A percentile compares a stretch with the other conserved stretches of the same genome.
These are phyloP conservation scores for Calameuta idolon DNA, from an alignment of 2,888 invertebrate genomes.

Conservation along the genomic window DNA sequence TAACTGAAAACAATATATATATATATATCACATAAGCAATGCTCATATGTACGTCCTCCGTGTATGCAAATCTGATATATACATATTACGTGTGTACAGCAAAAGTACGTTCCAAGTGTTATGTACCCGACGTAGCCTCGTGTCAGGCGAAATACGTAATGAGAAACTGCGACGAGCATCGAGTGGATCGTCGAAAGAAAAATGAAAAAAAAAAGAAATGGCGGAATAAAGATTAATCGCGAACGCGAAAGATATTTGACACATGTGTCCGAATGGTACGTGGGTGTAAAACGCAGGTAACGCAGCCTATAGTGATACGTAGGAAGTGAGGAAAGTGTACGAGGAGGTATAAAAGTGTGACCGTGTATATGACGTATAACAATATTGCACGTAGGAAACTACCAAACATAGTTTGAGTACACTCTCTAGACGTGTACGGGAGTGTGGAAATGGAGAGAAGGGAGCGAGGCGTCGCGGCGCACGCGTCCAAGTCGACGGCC, in stretches of 20 bases:
- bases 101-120: background rate
- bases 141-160: background rate
- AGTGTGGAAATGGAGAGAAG: background rate
- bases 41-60: background rate
- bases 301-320: background rate
- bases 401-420: too few species aligned
- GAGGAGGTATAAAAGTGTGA: background rate
- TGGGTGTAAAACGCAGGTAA: background rate
- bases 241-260: background rate
- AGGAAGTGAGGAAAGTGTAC: background rate
- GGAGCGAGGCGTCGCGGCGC: background rate
- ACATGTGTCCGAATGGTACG: background rate
- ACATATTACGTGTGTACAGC: too few species aligned
- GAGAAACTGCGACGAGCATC: background rate
- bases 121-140: background rate
- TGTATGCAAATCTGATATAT: background rate
- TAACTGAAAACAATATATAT: background rate
- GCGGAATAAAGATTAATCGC: background rate
- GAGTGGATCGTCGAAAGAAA: background rate
- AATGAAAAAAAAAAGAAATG: background rate
- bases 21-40: too few species aligned
- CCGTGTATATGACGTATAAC: background rate
- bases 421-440: background rate
- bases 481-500: conserved; percentile 4
- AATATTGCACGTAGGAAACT: background rate